Percentiles rank a stretch among this genome's conserved stretches.
Conservation (phyloP, 2,113 vertebrate genomes). For the Cavia porcellus region DNA sequence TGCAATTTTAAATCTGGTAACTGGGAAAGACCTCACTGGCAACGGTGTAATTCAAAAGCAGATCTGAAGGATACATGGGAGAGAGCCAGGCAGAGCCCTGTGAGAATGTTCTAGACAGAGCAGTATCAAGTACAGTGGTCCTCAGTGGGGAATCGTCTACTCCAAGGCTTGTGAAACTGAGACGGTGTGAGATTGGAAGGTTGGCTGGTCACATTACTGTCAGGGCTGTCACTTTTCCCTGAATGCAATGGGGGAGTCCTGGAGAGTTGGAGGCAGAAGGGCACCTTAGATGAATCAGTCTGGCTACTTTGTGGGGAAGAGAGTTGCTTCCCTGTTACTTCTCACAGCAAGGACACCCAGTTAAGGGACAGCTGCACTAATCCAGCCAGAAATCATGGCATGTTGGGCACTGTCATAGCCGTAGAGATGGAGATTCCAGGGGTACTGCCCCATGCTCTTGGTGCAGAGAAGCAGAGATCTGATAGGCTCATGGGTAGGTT, state of each 20-base stretch:
- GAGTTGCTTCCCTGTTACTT: neutral
- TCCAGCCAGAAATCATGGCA: too few species aligned
- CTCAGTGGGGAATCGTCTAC: neutral
- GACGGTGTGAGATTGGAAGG: accelerated
- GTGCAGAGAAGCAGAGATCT: neutral
- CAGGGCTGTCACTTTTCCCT: neutral
- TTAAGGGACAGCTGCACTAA: neutral
- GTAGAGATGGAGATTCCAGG: too few species aligned
- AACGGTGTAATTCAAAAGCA: neutral
- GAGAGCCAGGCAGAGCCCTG: neutral
- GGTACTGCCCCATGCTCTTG: neutral
- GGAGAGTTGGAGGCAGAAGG: neutral
- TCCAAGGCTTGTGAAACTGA: neutral
- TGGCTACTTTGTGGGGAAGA: neutral
- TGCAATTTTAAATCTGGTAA: neutral
- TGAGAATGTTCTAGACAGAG: neutral
- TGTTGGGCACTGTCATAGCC: accelerated
- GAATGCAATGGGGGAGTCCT: neutral
- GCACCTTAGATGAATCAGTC: neutral
- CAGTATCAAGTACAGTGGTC: neutral
- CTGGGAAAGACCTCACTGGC: neutral
- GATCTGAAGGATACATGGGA: neutral
- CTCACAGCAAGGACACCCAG: too few species aligned
- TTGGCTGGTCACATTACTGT: too few species aligned
- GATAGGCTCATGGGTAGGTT: accelerated